A percentile compares a stretch with the other conserved stretches of the same genome.
Evolutionary conservation across 2,888 invertebrate species (phyloP).

Genomic region (Heliconius ismenius): DNA sequence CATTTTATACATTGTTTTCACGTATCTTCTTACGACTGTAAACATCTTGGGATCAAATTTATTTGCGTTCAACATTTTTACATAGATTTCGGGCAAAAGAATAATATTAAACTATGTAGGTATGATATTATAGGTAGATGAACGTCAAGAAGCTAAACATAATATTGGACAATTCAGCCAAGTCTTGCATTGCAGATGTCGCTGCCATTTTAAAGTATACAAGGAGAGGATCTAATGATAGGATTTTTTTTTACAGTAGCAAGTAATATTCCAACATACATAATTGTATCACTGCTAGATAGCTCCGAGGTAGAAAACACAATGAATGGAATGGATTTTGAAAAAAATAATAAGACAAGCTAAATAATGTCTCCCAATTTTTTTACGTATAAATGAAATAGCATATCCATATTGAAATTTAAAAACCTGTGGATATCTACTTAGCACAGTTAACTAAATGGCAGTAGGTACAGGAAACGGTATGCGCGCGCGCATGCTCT

Average conservation of each 20-base stretch:
- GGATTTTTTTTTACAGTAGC: no score
- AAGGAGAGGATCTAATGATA: background rate
- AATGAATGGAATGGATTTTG: background rate
- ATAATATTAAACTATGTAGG: no score
- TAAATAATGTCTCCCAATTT: background rate
- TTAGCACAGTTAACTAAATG: background rate
- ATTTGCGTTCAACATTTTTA: no score
- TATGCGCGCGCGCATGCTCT: constrained; percentile 58
- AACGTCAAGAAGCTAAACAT: no score
- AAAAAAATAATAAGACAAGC: background rate
- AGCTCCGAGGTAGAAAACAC: background rate
- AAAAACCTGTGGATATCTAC: background rate
- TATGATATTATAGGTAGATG: no score
- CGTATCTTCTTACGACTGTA: background rate
- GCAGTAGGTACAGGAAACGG: constrained; percentile 10
- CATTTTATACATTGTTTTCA: background rate
- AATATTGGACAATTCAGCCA: no score
- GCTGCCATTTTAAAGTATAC: background rate
- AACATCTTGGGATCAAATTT: no score
- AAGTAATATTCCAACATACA: background rate
- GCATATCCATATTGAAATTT: background rate
- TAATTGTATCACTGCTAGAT: no score
- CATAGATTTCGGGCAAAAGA: no score
- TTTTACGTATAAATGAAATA: background rate
- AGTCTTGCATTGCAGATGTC: no score